These are phyloP conservation scores for Anastrepha obliqua DNA, from an alignment of 1,140 invertebrate genomes.

Conservation along the genomic window DNA sequence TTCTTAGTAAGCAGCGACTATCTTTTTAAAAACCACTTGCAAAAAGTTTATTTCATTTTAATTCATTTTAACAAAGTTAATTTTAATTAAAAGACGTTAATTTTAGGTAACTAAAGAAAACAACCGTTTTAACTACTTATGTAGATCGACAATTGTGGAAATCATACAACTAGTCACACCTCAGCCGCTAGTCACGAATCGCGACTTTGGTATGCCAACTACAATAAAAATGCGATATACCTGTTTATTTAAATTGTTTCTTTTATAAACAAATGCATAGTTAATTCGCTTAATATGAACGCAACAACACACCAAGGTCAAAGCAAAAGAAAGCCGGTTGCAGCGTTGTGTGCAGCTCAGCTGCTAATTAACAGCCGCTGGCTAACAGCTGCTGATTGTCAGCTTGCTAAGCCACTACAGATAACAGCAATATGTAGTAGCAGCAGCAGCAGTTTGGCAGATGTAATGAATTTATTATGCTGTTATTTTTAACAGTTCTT, in stretches of 20 bases:
- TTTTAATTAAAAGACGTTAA: too few species aligned
- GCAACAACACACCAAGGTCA: slow-evolving; percentile 44
- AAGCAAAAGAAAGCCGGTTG: slow-evolving; percentile 41
- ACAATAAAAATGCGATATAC: neutral
- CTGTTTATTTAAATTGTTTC: neutral
- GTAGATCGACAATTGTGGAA: too few species aligned
- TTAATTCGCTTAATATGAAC: neutral
- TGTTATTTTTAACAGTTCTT: too few species aligned
- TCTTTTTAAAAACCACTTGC: too few species aligned
- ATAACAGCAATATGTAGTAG: neutral
- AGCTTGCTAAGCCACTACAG: neutral
- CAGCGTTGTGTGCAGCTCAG: neutral
- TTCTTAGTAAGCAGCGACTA: too few species aligned
- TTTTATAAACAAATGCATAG: neutral
- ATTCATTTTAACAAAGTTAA: too few species aligned
- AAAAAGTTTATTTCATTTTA: too few species aligned
- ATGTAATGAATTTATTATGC: too few species aligned
- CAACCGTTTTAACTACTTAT: too few species aligned
- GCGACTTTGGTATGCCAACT: neutral
- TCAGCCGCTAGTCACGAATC: neutral
- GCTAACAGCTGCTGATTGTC: neutral
- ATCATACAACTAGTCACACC: too few species aligned
- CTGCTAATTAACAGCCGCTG: neutral
- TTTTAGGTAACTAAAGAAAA: too few species aligned
- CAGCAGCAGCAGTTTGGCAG: too few species aligned